Evolutionary conservation across 1,140 invertebrate species (phyloP).

Genomic region (Ostrea denselamellosa): DNA sequence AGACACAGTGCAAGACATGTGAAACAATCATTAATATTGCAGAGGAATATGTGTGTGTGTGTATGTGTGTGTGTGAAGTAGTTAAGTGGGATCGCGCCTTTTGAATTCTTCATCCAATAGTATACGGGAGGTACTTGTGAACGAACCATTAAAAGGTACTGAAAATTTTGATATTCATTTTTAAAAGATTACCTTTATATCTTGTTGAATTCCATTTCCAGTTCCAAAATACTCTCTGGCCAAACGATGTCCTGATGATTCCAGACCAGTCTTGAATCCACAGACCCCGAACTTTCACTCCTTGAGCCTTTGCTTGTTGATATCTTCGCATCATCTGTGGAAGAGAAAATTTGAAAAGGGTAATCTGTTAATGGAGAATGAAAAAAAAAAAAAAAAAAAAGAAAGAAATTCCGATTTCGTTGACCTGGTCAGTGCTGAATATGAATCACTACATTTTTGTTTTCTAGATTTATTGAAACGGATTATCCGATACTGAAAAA

Average conservation of each 20-base stretch:
- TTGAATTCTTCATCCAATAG: no score
- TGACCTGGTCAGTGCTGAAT: neutral
- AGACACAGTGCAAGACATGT: neutral
- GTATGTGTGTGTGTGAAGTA: no score
- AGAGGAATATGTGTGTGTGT: no score
- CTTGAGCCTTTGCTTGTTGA: conserved; percentile 64
- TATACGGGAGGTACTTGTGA: no score
- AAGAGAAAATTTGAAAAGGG: neutral
- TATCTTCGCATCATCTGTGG: conserved; percentile 73
- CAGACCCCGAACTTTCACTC: conserved; percentile 73
- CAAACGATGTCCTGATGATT: conserved; percentile 76
- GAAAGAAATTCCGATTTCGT: neutral
- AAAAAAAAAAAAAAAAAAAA: no score
- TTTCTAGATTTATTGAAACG: neutral
- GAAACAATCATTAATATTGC: no score
- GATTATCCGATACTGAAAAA: neutral
- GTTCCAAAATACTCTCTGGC: conserved; percentile 79
- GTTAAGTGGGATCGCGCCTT: no score
- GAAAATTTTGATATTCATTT: no score
- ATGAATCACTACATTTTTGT: neutral
- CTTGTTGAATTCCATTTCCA: conserved; percentile 77
- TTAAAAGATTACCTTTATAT: conserved; percentile 45
- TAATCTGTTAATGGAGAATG: neutral
- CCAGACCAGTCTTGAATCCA: conserved; percentile 81
- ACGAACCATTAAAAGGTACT: no score